phyloP scores from a whole-genome alignment of 1,140 invertebrate species.

The Saccostrea cuccullata region DNA sequence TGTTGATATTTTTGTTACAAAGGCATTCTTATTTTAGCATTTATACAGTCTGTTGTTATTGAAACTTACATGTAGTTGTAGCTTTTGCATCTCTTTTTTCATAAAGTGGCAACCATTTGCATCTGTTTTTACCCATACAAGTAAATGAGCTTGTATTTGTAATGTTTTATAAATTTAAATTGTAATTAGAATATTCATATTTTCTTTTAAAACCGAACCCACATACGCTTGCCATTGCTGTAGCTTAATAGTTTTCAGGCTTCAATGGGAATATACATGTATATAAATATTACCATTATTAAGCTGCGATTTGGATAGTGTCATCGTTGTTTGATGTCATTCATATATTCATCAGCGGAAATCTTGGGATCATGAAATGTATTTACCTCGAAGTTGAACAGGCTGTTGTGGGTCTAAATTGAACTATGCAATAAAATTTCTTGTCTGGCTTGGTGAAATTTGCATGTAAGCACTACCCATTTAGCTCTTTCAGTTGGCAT shows the following conservation, averaged over 20 bases:
- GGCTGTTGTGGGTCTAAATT: neutral
- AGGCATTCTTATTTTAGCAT: constrained; percentile 27
- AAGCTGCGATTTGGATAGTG: too few species aligned
- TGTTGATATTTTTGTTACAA: constrained; percentile 34
- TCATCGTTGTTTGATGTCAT: too few species aligned
- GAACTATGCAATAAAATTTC: constrained; percentile 13
- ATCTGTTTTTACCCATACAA: neutral
- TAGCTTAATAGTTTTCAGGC: neutral
- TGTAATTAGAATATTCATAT: neutral
- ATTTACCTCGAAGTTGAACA: too few species aligned
- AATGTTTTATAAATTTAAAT: neutral
- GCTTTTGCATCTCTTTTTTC: constrained; percentile 17
- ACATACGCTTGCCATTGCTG: neutral
- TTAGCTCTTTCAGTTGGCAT: constrained; percentile 33
- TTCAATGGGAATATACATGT: neutral
- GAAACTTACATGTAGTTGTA: constrained; percentile 1
- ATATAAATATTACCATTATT: neutral
- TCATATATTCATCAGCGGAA: neutral
- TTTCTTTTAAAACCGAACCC: neutral
- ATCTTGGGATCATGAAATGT: neutral
- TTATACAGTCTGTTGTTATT: constrained; percentile 26
- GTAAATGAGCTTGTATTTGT: neutral
- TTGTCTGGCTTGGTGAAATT: neutral
- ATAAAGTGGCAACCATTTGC: neutral
- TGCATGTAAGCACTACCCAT: neutral